Base-by-base conservation (phyloP, 2,797 vertebrate species). In the Amblyopsis hoosieri region DNA sequence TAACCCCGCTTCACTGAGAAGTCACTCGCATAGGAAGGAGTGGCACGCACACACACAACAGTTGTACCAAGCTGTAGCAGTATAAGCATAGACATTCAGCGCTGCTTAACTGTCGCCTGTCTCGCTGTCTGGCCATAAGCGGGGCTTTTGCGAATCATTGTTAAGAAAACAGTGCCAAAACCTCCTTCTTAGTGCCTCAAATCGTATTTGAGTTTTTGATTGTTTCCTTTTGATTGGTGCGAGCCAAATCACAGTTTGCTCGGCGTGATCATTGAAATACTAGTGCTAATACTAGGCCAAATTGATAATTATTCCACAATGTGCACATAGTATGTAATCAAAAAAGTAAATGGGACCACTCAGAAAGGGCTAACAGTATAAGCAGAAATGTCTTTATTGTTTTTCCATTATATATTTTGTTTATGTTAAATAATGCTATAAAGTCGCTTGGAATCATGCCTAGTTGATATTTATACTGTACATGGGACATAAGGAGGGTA, bases 381-480 rank as follows among this genome's bases (percentile, higher is more conserved):
- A 15, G 61, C 76, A 75, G 71, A 66, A 79, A 82, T 69, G 72
- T 77, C 3, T 78, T 79, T 72, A 81, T 75, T 83, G 61, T 83
- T 83, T 85, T 82, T 64, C 23, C 72, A 76, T 81, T 78, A 80
- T 87, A 82, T 89, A 86, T 86, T 86, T 86, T 81, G 84, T 83
- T 78, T 79, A 85, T 89, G 81, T 90, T 90, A 85, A 80, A 79
- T 86, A 77, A 76, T 83, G 70, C 79, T 81, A 75, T 90, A 85
- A 72, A 71, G 67, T 84, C 85, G 79, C 70, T 79, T 86, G 54
- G 86, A 84, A 93, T 93, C 87, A 91, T 88, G n/a, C 83, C 84
- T 92, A 90, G 85, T 88, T 87, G 90, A 91, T 96, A 94, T 97
- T 96, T 96, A 95, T 95, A 82, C 76, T 88, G 73, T 88, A 91